Evolutionary conservation across 1,140 invertebrate genomes (phyloP).

Genomic region (Pseudomyrmex concolor): DNA sequence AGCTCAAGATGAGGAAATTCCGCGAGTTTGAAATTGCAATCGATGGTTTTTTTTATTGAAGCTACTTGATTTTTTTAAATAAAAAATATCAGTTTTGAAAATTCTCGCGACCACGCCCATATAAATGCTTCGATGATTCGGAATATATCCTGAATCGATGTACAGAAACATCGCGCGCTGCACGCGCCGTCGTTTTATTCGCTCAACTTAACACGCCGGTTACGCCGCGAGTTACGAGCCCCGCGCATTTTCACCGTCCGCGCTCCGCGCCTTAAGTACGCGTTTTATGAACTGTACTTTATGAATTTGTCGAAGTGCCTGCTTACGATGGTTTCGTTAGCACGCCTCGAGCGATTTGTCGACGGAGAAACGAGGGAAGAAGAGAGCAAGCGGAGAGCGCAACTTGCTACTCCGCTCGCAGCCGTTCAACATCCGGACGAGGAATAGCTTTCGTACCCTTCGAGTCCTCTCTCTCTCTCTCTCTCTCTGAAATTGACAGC

Average conservation of each 20-base stretch:
- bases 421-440: background rate
- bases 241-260: background rate
- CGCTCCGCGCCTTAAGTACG: slow-evolving; percentile 54
- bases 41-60: background rate
- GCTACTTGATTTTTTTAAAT: background rate
- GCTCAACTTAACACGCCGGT: slow-evolving; percentile 66
- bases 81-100: slow-evolving; percentile 17
- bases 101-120: slow-evolving; percentile 24
- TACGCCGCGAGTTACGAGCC: slow-evolving; percentile 64
- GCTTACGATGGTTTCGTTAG: slow-evolving; percentile 69
- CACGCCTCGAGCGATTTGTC: slow-evolving; percentile 57
- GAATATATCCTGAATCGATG: slow-evolving; percentile 1
- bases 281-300: slow-evolving; percentile 72
- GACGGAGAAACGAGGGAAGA: background rate
- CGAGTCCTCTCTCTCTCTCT: no score
- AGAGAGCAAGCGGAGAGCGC: background rate
- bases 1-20: background rate
- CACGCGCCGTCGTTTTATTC: slow-evolving; percentile 69
- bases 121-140: background rate
- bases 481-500: slow-evolving; percentile 23
- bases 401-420: slow-evolving; percentile 26
- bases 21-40: slow-evolving; percentile 23
- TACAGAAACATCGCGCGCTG: slow-evolving; percentile 36
- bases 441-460: slow-evolving; percentile 38
- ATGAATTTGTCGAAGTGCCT: slow-evolving; percentile 74